These are phyloP conservation scores for Ceratina calcarata DNA, from an alignment of 1,140 invertebrate species.

Conservation along the genomic window DNA sequence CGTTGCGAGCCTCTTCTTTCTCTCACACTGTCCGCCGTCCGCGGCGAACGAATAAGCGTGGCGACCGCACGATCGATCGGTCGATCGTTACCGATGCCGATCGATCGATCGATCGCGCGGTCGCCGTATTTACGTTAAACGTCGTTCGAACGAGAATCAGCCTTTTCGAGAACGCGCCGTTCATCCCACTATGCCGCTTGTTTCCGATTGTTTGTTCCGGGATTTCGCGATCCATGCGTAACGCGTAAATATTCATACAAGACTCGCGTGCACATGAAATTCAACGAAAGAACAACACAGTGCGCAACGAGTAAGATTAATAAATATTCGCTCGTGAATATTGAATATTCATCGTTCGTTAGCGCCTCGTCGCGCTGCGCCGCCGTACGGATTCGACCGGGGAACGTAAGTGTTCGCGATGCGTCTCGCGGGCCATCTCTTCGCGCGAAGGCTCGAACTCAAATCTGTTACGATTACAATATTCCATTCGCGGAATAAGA, in stretches of 20 bases:
- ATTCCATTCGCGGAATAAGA: constrained; percentile 1
- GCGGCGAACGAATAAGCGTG: constrained; percentile 6
- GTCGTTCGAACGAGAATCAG: background rate
- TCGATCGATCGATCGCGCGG: constrained; percentile 37
- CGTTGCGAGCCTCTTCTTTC: constrained; percentile 4
- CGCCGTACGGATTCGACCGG: background rate
- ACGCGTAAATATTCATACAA: constrained; percentile 20
- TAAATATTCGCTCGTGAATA: constrained; percentile 37
- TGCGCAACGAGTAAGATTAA: background rate
- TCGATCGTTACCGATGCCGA: constrained; percentile 2
- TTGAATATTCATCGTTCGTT: constrained; percentile 40
- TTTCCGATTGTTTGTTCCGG: constrained; percentile 50
- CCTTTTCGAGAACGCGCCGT: constrained; percentile 35
- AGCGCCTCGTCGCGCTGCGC: constrained; percentile 1
- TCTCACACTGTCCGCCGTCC: constrained; percentile 13
- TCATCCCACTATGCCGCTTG: constrained; percentile 54
- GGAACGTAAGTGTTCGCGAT: background rate
- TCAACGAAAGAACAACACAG: constrained; percentile 25
- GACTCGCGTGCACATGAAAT: background rate
- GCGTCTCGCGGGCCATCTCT: background rate
- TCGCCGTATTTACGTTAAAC: background rate
- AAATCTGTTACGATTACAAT: background rate
- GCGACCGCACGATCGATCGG: constrained; percentile 15
- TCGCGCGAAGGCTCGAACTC: too few relatives aligned
- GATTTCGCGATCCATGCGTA: constrained; percentile 9